These are phyloP conservation scores for rabbit (Oryctolagus cuniculus) DNA, from an alignment of 2,113 vertebrate genomes.

Conservation along the genomic window mOryCun1.1 NC_091445.1:96368501-96369000, in stretches of 20 bases:
- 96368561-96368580: too few species aligned
- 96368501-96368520: too few species aligned
- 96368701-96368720: too few species aligned
- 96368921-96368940: background rate
- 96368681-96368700: too few species aligned
- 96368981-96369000: background rate
- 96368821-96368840: background rate
- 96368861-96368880: background rate
- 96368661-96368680: too few species aligned
- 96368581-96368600: too few species aligned
- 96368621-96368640: too few species aligned
- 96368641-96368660: too few species aligned
- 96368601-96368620: too few species aligned
- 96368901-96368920: background rate
- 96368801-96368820: background rate
- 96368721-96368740: background rate
- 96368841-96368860: background rate
- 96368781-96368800: background rate
- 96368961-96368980: background rate
- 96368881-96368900: background rate
- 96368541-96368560: too few species aligned
- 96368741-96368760: background rate
- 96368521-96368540: too few species aligned
- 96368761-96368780: background rate
- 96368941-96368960: too few species aligned